Evolutionary conservation across 2,797 vertebrate genomes (phyloP).

Genomic region (Onychomys leucogaster): DNA sequence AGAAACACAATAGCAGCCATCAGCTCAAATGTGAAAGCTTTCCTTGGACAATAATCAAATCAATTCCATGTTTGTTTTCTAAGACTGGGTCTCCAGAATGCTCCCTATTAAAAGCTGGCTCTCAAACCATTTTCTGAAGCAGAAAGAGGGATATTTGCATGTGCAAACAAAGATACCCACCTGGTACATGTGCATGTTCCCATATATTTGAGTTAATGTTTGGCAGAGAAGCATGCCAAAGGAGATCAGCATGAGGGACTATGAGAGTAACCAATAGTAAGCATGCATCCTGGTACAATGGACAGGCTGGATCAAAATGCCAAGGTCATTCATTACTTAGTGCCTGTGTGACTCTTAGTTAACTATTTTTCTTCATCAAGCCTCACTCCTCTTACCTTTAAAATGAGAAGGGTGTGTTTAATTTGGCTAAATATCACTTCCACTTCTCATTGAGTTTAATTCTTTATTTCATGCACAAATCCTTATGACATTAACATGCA

Average conservation of each 20-base stretch:
- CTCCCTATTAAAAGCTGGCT: neutral
- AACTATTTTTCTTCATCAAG: neutral
- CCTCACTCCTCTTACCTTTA: neutral
- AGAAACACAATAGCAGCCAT: slow-evolving; percentile 3
- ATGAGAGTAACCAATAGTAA: neutral
- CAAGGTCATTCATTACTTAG: neutral
- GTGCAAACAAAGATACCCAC: neutral
- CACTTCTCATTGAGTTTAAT: neutral
- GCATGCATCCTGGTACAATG: neutral
- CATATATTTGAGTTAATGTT: neutral
- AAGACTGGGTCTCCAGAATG: neutral
- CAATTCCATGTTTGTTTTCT: neutral
- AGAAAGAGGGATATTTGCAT: neutral
- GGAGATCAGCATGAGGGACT: neutral
- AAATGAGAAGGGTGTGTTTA: neutral
- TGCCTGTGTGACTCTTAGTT: neutral
- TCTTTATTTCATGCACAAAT: neutral
- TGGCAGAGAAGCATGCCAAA: neutral
- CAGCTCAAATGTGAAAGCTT: neutral
- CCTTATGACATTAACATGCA: neutral
- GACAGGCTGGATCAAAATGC: neutral
- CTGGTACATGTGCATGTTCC: neutral
- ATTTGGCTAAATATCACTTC: neutral
- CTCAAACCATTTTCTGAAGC: slow-evolving; percentile 16
- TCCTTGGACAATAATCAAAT: neutral